A percentile compares a stretch with the other conserved stretches of the same genome.
phyloP scores from a whole-genome alignment of 1,140 invertebrate species.

The Drosophila persimilis region DNA sequence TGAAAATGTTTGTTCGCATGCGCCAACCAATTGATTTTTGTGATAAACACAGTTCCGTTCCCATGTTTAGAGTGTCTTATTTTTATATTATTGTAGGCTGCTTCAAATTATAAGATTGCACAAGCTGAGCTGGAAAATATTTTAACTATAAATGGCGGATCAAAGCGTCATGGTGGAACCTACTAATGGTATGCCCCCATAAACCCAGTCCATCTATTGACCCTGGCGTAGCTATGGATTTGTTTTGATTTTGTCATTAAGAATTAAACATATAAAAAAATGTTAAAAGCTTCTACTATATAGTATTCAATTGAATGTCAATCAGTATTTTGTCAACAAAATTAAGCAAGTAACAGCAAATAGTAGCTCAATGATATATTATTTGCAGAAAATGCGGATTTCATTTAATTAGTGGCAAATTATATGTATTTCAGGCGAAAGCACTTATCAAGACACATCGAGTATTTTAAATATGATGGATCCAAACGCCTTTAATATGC shows the following conservation, averaged over 20 bases:
- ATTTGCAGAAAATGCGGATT: no score
- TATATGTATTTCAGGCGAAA: slow-evolving; percentile 30
- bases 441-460: slow-evolving; percentile 19
- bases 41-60: slow-evolving; percentile 18
- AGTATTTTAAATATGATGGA: slow-evolving; percentile 41
- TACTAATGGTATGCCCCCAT: slow-evolving; percentile 8
- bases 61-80: slow-evolving; percentile 43
- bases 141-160: slow-evolving; percentile 36
- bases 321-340: no score
- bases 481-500: slow-evolving; percentile 42
- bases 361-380: slow-evolving; percentile 11
- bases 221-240: no score
- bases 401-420: no score
- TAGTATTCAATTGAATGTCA: no score
- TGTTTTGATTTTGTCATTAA: no score
- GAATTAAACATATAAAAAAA: no score
- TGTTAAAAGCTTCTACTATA: no score
- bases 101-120: slow-evolving; percentile 3
- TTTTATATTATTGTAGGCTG: slow-evolving; percentile 13
- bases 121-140: slow-evolving; percentile 19
- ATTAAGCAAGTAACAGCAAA: no score
- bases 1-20: slow-evolving; percentile 11
- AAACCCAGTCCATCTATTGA: not conserved
- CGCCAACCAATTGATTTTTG: slow-evolving; percentile 46
- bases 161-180: slow-evolving; percentile 20